Evolutionary conservation across 2,113 vertebrate species (phyloP).

Genomic region (Bucco capensis): DNA sequence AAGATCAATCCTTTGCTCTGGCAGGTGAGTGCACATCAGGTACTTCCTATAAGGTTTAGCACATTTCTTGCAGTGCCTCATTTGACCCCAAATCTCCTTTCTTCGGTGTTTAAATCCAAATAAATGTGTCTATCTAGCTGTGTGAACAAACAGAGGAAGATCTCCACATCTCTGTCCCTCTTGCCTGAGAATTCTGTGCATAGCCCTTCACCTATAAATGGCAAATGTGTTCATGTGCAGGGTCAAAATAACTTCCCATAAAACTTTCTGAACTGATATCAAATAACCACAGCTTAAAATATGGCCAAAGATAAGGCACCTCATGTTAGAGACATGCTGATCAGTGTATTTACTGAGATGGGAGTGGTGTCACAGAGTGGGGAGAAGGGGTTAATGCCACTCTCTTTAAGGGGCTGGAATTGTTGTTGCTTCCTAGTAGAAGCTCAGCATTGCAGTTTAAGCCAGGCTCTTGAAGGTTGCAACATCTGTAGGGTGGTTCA

Average conservation of each 20-base stretch:
- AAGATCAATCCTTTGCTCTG: not conserved
- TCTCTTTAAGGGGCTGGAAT: not conserved
- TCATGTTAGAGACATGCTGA: not conserved
- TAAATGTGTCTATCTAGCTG: not conserved
- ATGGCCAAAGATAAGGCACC: not conserved
- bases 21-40: not conserved
- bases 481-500: not conserved
- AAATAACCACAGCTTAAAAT: not conserved
- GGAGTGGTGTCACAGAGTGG: rapidly evolving
- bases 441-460: not conserved
- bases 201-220: not conserved
- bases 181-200: not conserved
- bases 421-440: constrained; percentile 15
- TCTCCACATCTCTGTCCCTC: not conserved
- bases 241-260: not conserved
- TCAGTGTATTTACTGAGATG: not conserved
- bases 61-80: not conserved
- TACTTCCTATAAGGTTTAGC: not conserved
- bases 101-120: not conserved
- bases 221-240: not conserved
- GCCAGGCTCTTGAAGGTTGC: constrained; percentile 17
- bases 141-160: not conserved
- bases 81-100: not conserved
- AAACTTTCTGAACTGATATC: not conserved
- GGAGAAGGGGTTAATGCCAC: not conserved